Evolutionary conservation across 1,140 invertebrate genomes (phyloP).

Genomic region (Babylonia areolata): DNA sequence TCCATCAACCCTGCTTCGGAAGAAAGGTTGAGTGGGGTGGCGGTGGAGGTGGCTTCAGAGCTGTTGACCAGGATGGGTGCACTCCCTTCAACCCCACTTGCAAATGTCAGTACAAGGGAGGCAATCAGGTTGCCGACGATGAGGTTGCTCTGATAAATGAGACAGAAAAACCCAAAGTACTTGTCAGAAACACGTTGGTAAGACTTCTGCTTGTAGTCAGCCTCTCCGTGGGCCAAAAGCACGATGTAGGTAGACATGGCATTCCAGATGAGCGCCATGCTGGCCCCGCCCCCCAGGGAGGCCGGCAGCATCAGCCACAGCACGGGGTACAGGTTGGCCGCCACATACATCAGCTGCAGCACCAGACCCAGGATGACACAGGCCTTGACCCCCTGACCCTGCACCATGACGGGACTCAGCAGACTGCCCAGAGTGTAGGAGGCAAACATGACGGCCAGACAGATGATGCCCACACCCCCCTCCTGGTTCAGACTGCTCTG

Average conservation of each 20-base stretch:
- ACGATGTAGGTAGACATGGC: slow-evolving; percentile 66
- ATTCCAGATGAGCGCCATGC: slow-evolving; percentile 63
- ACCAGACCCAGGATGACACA: slow-evolving; percentile 54
- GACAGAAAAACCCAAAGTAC: slow-evolving; percentile 67
- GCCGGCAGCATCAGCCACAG: slow-evolving; percentile 61
- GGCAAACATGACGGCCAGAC: slow-evolving; percentile 52
- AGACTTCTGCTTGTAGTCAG: slow-evolving; percentile 52
- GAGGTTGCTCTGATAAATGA: slow-evolving; percentile 64
- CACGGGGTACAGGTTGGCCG: slow-evolving; percentile 61
- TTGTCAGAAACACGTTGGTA: slow-evolving; percentile 59
- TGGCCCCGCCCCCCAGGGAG: slow-evolving; percentile 59
- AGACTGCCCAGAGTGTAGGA: slow-evolving; percentile 62
- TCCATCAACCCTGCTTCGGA: neutral
- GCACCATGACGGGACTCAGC: slow-evolving; percentile 59
- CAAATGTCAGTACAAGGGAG: slow-evolving; percentile 58
- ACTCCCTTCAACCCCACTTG: neutral
- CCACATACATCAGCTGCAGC: slow-evolving; percentile 58
- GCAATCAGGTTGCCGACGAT: slow-evolving; percentile 64
- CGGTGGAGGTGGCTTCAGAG: neutral
- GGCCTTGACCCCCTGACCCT: slow-evolving; percentile 58
- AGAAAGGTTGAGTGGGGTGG: neutral
- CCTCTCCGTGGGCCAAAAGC: slow-evolving; percentile 59
- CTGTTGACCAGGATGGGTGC: neutral
- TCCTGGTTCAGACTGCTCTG: slow-evolving; percentile 68
- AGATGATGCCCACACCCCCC: slow-evolving; percentile 60